phyloP scores from a whole-genome alignment of 2,113 vertebrate genomes.

The Brachyhypopomus gauderio region DNA sequence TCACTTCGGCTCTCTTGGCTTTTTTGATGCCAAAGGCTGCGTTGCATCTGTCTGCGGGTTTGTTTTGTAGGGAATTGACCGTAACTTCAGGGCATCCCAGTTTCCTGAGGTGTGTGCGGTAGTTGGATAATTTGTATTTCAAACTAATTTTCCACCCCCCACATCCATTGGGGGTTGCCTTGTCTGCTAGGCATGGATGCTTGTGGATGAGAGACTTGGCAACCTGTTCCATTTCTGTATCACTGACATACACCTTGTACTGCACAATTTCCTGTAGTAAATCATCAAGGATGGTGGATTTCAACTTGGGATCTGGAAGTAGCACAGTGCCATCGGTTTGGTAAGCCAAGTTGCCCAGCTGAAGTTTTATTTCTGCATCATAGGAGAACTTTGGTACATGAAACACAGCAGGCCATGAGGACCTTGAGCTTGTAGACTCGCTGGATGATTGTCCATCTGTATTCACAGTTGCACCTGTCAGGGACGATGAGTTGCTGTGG shows the following conservation, averaged over 20 bases:
- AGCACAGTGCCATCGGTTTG: too few species aligned
- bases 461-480: too few species aligned
- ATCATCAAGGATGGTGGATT: slow-evolving; percentile 45
- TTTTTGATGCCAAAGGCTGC: slow-evolving; percentile 37
- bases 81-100: slow-evolving; percentile 42
- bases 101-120: slow-evolving; percentile 27
- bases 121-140: slow-evolving; percentile 41
- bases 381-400: too few species aligned
- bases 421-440: too few species aligned
- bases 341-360: too few species aligned
- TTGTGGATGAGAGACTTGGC: slow-evolving; percentile 31
- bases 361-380: too few species aligned
- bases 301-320: slow-evolving; percentile 48
- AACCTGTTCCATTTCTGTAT: slow-evolving; percentile 35
- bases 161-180: slow-evolving; percentile 20
- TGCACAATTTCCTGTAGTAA: slow-evolving; percentile 49
- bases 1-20: slow-evolving; percentile 27
- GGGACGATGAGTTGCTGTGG: too few species aligned
- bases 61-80: slow-evolving; percentile 39
- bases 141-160: slow-evolving; percentile 34
- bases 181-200: slow-evolving; percentile 43
- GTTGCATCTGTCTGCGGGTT: slow-evolving; percentile 13
- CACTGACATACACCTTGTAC: slow-evolving; percentile 38
- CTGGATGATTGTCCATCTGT: too few species aligned
- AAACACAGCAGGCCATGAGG: too few species aligned